Conservation (phyloP, 2,888 invertebrate species). For the Eudemis profundana region DNA sequence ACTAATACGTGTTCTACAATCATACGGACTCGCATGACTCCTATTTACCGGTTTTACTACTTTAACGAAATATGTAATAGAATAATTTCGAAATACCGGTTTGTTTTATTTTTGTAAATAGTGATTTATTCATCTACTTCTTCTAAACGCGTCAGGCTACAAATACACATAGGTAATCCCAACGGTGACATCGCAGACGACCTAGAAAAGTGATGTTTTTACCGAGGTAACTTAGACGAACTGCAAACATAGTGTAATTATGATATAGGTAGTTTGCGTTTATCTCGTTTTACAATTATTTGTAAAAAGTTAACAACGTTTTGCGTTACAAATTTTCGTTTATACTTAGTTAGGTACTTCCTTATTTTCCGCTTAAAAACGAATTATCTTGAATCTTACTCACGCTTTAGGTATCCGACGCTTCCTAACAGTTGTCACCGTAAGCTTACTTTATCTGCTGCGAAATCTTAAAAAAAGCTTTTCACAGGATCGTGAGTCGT, state of each 20-base stretch:
- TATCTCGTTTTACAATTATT: no score
- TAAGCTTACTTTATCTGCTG: conserved; percentile 56
- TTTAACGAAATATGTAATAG: conserved; percentile 16
- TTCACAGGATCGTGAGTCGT: conserved; percentile 66
- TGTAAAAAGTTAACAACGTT: neutral
- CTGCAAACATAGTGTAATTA: no score
- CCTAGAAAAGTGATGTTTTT: neutral
- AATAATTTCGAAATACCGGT: neutral
- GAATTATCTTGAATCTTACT: conserved; percentile 39
- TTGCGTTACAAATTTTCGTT: neutral
- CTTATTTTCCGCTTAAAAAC: conserved; percentile 4
- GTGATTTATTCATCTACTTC: neutral
- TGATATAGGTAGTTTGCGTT: no score
- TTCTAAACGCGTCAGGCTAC: neutral
- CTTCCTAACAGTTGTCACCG: conserved; percentile 51
- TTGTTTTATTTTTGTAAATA: neutral
- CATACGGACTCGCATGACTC: conserved; percentile 20
- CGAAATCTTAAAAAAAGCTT: conserved; percentile 60
- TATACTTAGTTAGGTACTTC: neutral
- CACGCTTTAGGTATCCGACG: conserved; percentile 41
- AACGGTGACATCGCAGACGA: neutral
- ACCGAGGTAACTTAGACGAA: neutral
- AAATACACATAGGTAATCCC: no score
- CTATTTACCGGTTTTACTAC: conserved; percentile 31
- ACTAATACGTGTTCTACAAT: conserved; percentile 27